Conservation (phyloP, 2,113 vertebrate species). For the Crotalus viridis region DNA sequence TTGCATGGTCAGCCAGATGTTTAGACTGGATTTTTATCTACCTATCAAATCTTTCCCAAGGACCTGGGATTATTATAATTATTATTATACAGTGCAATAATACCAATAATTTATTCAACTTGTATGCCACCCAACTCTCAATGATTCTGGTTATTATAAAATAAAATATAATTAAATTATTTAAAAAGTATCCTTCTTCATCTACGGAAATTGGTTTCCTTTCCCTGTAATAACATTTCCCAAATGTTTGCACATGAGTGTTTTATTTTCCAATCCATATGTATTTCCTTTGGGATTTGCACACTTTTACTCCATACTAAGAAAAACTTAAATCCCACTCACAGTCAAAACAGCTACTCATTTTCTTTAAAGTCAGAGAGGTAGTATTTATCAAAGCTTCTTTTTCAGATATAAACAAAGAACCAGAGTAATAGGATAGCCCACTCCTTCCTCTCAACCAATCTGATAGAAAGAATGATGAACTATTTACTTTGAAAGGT, state of each 20-base stretch:
- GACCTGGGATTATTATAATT: neutral
- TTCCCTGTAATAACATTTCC: conserved; percentile 5
- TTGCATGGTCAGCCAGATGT: neutral
- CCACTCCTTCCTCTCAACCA: neutral
- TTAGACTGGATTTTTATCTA: neutral
- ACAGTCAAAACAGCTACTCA: neutral
- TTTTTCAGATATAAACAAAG: neutral
- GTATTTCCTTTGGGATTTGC: conserved; percentile 4
- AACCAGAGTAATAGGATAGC: neutral
- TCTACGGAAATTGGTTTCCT: neutral
- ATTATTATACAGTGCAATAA: neutral
- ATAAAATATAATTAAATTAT: neutral
- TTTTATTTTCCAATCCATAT: neutral
- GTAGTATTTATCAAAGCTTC: fast-evolving
- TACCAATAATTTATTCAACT: neutral
- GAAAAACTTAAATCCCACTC: conserved; percentile 15
- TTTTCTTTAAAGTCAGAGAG: fast-evolving
- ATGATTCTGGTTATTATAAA: neutral
- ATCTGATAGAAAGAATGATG: neutral
- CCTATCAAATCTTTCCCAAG: neutral
- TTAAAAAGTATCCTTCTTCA: neutral
- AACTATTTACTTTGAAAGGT: neutral
- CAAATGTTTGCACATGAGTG: neutral
- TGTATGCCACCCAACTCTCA: neutral
- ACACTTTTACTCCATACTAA: neutral